Conservation (phyloP, 2,113 vertebrate genomes). For the Vireo altiloquus region DNA sequence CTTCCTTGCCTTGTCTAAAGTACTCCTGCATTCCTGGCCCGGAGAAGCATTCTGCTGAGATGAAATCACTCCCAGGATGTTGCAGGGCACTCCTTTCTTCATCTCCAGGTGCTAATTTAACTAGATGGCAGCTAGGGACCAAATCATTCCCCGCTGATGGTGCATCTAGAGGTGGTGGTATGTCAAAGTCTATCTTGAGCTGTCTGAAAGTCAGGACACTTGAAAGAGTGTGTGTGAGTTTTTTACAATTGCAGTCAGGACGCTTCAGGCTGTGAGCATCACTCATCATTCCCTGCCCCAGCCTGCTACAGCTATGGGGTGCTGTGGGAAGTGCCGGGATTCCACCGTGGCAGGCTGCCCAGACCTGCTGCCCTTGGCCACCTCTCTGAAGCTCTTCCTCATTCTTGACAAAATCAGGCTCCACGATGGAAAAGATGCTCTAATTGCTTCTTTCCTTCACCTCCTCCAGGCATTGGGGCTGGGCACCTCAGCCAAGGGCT, state of each 20-base stretch:
- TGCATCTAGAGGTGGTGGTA: background rate
- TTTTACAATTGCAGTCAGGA: background rate
- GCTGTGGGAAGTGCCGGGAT: background rate
- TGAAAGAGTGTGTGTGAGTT: background rate
- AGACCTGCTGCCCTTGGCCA: background rate
- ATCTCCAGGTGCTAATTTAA: background rate
- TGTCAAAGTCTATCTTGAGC: background rate
- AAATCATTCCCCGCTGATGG: background rate
- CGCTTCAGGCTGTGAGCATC: background rate
- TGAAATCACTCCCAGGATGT: conserved; percentile 34
- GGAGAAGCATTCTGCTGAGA: background rate
- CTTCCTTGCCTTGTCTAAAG: background rate
- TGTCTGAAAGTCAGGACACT: background rate
- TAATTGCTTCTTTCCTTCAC: background rate
- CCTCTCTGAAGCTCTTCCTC: background rate
- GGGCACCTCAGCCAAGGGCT: rapidly evolving
- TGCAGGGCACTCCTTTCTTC: background rate
- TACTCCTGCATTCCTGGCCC: background rate
- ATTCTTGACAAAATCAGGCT: background rate
- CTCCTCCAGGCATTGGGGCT: background rate
- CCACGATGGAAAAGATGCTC: background rate
- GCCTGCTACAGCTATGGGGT: background rate
- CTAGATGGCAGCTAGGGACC: background rate
- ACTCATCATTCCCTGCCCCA: background rate
- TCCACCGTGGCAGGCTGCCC: rapidly evolving